Evolutionary conservation across 2,113 vertebrate species (phyloP).

Genomic region (Phylloscopus trochiloides): DNA sequence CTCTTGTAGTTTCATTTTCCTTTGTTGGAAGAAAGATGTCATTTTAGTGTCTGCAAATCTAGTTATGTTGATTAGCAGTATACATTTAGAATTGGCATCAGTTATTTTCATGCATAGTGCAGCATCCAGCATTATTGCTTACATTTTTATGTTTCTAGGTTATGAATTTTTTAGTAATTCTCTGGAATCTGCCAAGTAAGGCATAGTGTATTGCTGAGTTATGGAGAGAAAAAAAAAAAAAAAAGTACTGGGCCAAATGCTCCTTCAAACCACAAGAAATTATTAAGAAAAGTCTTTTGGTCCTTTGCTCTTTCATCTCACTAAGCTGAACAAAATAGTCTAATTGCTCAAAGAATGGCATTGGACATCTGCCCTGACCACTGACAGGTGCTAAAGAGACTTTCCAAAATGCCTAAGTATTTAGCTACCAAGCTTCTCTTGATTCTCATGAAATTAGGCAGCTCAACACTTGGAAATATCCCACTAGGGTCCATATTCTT

Average conservation of each 20-base stretch:
- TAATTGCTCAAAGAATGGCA: neutral
- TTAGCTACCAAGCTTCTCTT: neutral
- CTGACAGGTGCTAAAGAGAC: neutral
- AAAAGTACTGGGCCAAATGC: neutral
- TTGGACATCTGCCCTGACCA: neutral
- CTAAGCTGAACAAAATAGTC: neutral
- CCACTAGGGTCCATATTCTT: neutral
- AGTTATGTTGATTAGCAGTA: constrained; percentile 38
- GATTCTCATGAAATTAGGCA: neutral
- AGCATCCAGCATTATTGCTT: constrained; percentile 21
- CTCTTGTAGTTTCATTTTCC: neutral
- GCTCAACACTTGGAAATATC: neutral
- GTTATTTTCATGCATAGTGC: constrained; percentile 15
- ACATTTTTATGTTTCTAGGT: constrained; percentile 56
- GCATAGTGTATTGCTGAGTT: neutral
- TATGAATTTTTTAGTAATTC: constrained; percentile 38
- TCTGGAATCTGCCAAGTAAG: constrained; percentile 47
- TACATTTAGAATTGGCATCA: constrained; percentile 45
- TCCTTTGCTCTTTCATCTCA: neutral
- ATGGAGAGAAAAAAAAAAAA: neutral
- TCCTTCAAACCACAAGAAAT: neutral
- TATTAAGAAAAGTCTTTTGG: neutral
- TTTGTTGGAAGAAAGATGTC: constrained; percentile 18
- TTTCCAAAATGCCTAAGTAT: neutral
- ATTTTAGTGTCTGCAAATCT: neutral